phyloP scores from a whole-genome alignment of 2,113 vertebrate genomes.

The Tauraco erythrolophus region DNA sequence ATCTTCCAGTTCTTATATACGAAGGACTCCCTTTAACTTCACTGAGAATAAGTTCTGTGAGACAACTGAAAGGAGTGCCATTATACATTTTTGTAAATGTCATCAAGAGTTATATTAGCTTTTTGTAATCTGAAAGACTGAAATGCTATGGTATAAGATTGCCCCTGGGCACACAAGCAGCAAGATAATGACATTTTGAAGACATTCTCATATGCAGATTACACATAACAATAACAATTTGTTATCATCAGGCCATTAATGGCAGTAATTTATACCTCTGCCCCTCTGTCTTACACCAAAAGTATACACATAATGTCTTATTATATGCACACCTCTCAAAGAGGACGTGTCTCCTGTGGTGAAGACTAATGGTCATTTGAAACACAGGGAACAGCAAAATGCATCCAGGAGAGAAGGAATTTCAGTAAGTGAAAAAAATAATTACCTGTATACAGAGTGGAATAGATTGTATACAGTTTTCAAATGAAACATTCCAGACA shows the following conservation, averaged over 20 bases:
- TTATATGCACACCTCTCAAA: background rate
- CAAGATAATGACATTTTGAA: slow-evolving; percentile 42
- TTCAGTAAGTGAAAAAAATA: background rate
- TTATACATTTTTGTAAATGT: slow-evolving; percentile 51
- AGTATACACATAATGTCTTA: background rate
- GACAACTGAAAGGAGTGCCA: slow-evolving; percentile 2
- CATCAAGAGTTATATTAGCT: slow-evolving; percentile 48
- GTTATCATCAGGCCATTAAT: slow-evolving; percentile 40
- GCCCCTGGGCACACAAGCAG: slow-evolving; percentile 18
- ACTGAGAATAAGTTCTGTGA: background rate
- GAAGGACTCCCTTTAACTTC: slow-evolving; percentile 10
- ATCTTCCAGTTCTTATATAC: background rate
- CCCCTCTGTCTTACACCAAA: background rate
- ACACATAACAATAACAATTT: slow-evolving; percentile 47
- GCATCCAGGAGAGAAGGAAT: background rate
- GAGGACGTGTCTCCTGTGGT: background rate
- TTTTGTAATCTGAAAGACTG: slow-evolving; percentile 41
- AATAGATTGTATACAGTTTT: background rate
- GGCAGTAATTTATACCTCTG: slow-evolving; percentile 21
- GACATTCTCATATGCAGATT: slow-evolving; percentile 50
- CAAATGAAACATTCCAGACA: background rate
- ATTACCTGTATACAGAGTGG: background rate
- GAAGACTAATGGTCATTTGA: background rate
- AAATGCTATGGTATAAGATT: slow-evolving; percentile 34
- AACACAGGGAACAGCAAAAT: background rate